Evolutionary conservation across 2,797 vertebrate genomes (phyloP), one percentile per base, ranked within the genome.

Genomic region (Myripristis jacobus): DNA sequence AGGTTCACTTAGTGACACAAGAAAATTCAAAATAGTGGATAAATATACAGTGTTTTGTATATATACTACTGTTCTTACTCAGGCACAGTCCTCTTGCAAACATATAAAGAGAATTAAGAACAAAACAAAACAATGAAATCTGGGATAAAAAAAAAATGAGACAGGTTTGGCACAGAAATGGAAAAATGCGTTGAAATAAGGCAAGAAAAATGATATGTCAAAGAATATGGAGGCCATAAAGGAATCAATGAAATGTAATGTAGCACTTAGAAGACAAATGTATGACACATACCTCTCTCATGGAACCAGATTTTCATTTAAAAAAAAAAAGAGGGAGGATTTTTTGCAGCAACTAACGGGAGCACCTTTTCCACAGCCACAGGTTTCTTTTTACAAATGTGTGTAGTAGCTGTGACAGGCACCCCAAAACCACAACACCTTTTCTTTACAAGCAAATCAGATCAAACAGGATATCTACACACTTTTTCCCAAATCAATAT

Each of bases 1-100:
- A 92, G 91, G 87, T 90, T 92, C 89, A 92, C 89, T 92, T 91
- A 79, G 90, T 92, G 91, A 90, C 47, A 55, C 89, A 86, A 86
- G 75, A 48, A 81, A 92, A 90, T 77, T 83, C 58, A 80, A 91
- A 91, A 85, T 70, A 87, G 87, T 85, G 86, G 69, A 85, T 85
- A 91, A 88, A 91, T 91, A 87, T 83, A 92, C 82, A 90, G 85
- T 76, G 88, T 84, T 81, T 78, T 85, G 88, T 65, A 77, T 75
- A 60, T 77, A 72, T 79, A 82, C 84, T 72, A 73, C 58, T 27
- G 79, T 89, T 90, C 87, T 87, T 84, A 90, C 82, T 91, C 87
- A 91, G 91, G 91, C 91, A 91, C 87, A 90, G 89, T 86, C 89
- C 87, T 87, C 83, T 73, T 73, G 55, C 70, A 89, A 88, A 87